phyloP scores from a whole-genome alignment of 2,797 vertebrate genomes.

The Molossus alvarezi region DNA sequence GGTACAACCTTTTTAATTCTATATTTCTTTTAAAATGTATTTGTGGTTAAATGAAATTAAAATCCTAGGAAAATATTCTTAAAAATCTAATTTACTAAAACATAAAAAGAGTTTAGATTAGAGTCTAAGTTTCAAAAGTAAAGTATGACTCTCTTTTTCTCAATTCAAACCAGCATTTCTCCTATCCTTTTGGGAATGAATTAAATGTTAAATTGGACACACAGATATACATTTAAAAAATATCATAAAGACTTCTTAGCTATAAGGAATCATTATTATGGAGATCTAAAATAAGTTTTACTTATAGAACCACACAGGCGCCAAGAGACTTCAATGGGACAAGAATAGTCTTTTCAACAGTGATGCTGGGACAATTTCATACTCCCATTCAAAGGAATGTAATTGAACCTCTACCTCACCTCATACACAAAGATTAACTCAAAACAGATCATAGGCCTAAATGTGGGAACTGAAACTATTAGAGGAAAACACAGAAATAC shows the following conservation, averaged over 20 bases:
- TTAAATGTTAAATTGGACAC: constrained; percentile 26
- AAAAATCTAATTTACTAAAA: constrained; percentile 64
- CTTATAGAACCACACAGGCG: neutral
- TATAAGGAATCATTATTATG: constrained; percentile 38
- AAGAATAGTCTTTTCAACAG: constrained; percentile 11
- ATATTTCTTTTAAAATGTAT: constrained; percentile 61
- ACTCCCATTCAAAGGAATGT: constrained; percentile 25
- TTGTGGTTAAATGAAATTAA: constrained; percentile 59
- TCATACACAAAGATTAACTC: constrained; percentile 37
- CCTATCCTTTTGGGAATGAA: constrained; percentile 9
- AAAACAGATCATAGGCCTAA: neutral
- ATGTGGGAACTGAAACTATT: constrained; percentile 14
- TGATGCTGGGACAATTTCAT: constrained; percentile 1
- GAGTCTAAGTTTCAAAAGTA: constrained; percentile 46
- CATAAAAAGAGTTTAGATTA: constrained; percentile 22
- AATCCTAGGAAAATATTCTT: constrained; percentile 57
- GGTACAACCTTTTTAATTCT: constrained; percentile 50
- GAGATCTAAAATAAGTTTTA: constrained; percentile 57
- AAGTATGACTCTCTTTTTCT: constrained; percentile 19
- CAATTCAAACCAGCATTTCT: constrained; percentile 49
- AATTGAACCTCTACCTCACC: neutral
- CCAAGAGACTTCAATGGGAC: neutral
- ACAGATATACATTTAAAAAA: neutral
- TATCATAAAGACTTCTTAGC: constrained; percentile 7
- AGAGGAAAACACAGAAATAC: neutral